Conservation (phyloP, 2,797 vertebrate species). For the Myotis myotis region DNA sequence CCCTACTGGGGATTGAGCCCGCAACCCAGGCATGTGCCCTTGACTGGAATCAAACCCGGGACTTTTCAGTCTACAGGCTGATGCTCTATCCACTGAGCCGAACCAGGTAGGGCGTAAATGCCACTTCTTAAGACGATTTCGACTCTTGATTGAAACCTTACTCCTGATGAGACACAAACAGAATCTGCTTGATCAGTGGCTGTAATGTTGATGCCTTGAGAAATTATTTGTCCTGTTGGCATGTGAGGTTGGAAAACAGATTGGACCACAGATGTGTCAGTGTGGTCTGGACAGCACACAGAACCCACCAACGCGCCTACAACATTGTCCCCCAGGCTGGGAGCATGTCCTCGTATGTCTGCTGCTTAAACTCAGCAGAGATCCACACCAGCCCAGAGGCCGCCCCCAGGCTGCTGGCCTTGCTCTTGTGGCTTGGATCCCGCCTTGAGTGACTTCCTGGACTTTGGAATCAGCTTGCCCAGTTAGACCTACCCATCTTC, state of each 20-base stretch:
- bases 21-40: no score
- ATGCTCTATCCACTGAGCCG: no score
- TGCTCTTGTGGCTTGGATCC: neutral
- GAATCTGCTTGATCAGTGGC: neutral
- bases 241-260: neutral
- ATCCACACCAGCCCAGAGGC: neutral
- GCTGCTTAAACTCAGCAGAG: neutral
- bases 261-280: neutral
- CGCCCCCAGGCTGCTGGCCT: neutral
- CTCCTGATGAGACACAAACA: neutral
- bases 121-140: neutral
- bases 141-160: neutral
- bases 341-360: neutral
- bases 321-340: neutral
- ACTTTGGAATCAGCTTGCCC: neutral
- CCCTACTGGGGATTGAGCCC: no score
- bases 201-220: neutral
- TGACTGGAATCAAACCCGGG: no score
- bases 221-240: neutral
- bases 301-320: neutral
- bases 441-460: neutral
- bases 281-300: neutral
- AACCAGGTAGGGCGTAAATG: neutral
- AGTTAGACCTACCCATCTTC: neutral
- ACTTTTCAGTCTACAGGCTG: no score